Base-by-base conservation (phyloP, 2,888 invertebrate genomes). In the Oithona nana region DNA sequence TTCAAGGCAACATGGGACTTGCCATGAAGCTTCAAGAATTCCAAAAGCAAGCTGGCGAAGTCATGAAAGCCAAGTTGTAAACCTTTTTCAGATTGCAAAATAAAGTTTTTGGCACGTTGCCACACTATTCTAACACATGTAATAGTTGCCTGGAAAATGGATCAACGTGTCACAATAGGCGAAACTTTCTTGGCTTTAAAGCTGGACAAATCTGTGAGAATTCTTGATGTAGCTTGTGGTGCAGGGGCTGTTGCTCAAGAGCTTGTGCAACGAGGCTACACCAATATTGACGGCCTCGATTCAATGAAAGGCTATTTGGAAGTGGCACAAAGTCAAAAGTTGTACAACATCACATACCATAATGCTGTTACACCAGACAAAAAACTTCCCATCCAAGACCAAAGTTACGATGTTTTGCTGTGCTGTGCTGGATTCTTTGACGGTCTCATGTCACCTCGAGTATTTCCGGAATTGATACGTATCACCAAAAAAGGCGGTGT, bases 1-100 rank as follows among this genome's bases (percentile, higher is more conserved):
- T 97, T 64, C 87, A 92, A 72, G 95, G 95, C 31, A 95, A 95
- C 72, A 90, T 95, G 86, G 93, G 89, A 0, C 75, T 94, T 52
- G 95, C 95, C 1, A 86, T 95, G 86, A 95, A 93, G 73, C 75
- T 97, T 64, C 83, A 86, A 24, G 87, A 88, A 66, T 73, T 93
- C 65, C 88, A 88, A 60, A 67, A 68, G 8, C 66, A 69, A 64
- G 68, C 69, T 4, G 54, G 54, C 48, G 67, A 68, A 24, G 66
- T 71, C 65, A 67, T 72, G 64, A 71, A 70, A 65, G 67, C 73
- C 6, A 69, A 69, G 54, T 65, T 69, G 61, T 69, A 66, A 68
- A 61, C n/a, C 26, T 24, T 39, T 11, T 6, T 16, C 39, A 16
- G 39, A 16, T 39, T 6, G 6, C 6, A 39, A 16, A 39, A 39